Evolutionary conservation across 2,113 vertebrate species (phyloP).

Genomic region (Rana temporaria): DNA sequence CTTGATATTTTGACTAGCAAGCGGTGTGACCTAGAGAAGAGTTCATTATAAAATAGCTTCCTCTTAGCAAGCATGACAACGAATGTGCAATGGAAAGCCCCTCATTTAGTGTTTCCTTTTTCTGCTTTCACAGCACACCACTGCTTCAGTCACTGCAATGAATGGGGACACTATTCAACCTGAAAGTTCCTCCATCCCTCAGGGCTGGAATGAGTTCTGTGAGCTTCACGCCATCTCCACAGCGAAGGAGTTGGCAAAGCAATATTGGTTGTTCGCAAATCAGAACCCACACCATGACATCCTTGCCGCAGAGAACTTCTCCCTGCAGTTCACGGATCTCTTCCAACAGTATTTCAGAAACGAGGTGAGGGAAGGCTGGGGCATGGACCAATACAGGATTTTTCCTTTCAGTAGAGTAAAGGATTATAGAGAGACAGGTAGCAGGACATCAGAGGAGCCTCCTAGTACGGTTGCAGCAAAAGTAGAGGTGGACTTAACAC

Average conservation of each 20-base stretch:
- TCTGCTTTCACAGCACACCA: conserved; percentile 76
- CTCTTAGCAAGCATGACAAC: conserved; percentile 33
- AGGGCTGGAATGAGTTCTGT: conserved; percentile 96
- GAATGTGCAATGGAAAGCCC: conserved; percentile 42
- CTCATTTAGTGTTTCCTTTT: conserved; percentile 47
- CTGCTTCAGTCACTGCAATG: conserved; percentile 89
- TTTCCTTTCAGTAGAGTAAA: conserved; percentile 74
- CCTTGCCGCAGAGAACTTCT: conserved; percentile 88
- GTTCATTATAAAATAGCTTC: conserved; percentile 33
- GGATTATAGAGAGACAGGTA: conserved; percentile 88
- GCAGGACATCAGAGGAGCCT: conserved; percentile 63
- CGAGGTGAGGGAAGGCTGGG: conserved; percentile 83
- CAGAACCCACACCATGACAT: conserved; percentile 85
- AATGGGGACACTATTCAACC: conserved; percentile 91
- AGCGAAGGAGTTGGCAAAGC: conserved; percentile 88
- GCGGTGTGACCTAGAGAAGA: not conserved
- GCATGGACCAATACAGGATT: conserved; percentile 70
- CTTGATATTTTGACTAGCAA: not conserved
- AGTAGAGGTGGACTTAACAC: conserved; percentile 60
- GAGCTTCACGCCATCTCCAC: conserved; percentile 91
- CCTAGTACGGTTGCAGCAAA: conserved; percentile 68
- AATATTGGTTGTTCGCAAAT: conserved; percentile 88
- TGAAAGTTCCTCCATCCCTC: conserved; percentile 72
- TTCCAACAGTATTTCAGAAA: conserved; percentile 93
- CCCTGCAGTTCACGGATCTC: conserved; percentile 88